A percentile compares a stretch with the other conserved stretches of the same genome.
Conservation (phyloP, 2,888 invertebrate genomes). For the Dichetophora obliterata region DNA sequence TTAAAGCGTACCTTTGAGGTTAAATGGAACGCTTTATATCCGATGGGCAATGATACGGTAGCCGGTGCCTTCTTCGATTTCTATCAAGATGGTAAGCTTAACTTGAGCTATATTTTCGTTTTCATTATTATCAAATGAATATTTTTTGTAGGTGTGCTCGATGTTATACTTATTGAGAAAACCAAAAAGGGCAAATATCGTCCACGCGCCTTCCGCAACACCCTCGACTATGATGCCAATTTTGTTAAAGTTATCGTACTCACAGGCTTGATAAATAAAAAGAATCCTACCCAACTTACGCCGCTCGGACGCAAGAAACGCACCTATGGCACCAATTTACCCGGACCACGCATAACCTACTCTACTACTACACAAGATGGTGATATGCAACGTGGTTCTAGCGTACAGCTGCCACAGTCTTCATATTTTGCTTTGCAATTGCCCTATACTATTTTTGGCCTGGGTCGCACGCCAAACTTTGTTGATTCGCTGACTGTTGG, state of each 20-base stretch:
- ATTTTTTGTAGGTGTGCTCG: slow-evolving; percentile 74
- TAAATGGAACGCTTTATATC: slow-evolving; percentile 81
- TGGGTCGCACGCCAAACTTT: slow-evolving; percentile 98
- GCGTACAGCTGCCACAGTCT: slow-evolving; percentile 91
- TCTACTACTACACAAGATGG: slow-evolving; percentile 92
- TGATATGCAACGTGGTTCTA: slow-evolving; percentile 81
- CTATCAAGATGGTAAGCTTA: slow-evolving; percentile 83
- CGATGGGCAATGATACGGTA: slow-evolving; percentile 80
- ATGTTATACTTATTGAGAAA: slow-evolving; percentile 83
- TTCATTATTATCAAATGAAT: not conserved
- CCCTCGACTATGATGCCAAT: slow-evolving; percentile 92
- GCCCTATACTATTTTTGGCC: slow-evolving; percentile 95
- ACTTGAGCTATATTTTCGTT: not conserved
- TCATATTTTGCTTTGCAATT: slow-evolving; percentile 93
- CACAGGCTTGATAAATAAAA: slow-evolving; percentile 82
- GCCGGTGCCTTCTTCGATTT: slow-evolving; percentile 94
- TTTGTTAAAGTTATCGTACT: slow-evolving; percentile 96
- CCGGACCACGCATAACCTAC: slow-evolving; percentile 90
- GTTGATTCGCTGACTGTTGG: slow-evolving; percentile 90
- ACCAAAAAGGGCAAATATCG: slow-evolving; percentile 71
- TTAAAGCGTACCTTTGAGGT: slow-evolving; percentile 79
- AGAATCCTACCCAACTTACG: slow-evolving; percentile 79
- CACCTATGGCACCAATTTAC: slow-evolving; percentile 90
- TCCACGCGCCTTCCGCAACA: slow-evolving; percentile 87
- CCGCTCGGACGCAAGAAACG: slow-evolving; percentile 81